These are phyloP conservation scores for Carposina sasakii DNA, from an alignment of 1,140 invertebrate species.

Conservation along the genomic window DNA sequence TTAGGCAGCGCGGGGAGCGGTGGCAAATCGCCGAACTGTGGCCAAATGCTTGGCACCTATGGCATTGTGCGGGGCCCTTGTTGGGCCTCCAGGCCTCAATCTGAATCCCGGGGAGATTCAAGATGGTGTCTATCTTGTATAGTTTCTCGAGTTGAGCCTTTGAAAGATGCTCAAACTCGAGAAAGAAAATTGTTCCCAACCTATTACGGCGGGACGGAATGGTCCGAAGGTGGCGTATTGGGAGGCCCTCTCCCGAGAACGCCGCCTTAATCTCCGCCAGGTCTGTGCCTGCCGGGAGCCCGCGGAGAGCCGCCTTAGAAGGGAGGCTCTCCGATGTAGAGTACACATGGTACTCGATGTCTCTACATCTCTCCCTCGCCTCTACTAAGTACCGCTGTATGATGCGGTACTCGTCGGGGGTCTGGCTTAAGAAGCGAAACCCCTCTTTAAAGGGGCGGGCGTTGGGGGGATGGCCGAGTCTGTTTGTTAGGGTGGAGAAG, in stretches of 20 bases:
- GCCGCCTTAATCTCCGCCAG: neutral
- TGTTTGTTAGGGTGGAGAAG: neutral
- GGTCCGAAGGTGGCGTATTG: neutral
- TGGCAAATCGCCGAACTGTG: conserved; percentile 18
- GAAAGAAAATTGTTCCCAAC: neutral
- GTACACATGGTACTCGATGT: neutral
- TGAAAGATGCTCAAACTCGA: neutral
- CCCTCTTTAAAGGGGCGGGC: neutral
- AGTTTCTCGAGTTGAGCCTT: neutral
- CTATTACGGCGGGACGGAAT: neutral
- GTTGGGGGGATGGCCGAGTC: neutral
- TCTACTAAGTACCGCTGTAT: neutral
- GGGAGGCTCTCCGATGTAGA: neutral
- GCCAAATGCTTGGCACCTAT: conserved; percentile 16
- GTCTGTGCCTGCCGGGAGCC: neutral
- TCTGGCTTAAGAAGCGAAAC: neutral
- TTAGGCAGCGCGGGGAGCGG: conserved; percentile 9
- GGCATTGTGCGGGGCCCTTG: conserved; percentile 10
- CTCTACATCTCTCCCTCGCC: neutral
- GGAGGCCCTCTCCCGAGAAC: neutral
- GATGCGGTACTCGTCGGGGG: neutral
- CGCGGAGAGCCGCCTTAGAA: neutral
- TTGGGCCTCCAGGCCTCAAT: conserved; percentile 11
- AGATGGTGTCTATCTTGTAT: conserved; percentile 5
- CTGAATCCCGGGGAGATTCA: conserved; percentile 8